These are phyloP conservation scores for Cottus gobio DNA, from an alignment of 2,113 vertebrate genomes.

Conservation along the genomic window DNA sequence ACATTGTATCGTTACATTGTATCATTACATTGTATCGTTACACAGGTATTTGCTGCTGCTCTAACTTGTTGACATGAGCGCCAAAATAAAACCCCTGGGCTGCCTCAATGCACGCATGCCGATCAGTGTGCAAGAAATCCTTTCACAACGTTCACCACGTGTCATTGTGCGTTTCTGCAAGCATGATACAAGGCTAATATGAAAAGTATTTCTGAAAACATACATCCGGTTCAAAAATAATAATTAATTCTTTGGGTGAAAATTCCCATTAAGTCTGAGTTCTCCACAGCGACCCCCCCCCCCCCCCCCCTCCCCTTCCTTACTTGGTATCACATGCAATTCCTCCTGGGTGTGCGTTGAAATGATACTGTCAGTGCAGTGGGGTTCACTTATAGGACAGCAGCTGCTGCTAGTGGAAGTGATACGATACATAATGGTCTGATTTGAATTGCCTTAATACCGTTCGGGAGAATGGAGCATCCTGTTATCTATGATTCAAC, in stretches of 20 bases:
- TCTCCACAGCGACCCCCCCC: neutral
- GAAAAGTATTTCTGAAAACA: neutral
- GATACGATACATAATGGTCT: slow-evolving; percentile 21
- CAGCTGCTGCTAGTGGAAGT: slow-evolving; percentile 5
- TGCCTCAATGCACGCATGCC: too few species aligned
- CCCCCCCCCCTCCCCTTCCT: neutral
- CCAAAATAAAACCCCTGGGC: too few species aligned
- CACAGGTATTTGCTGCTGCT: too few species aligned
- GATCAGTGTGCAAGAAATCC: neutral
- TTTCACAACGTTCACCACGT: neutral
- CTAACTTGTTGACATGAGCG: too few species aligned
- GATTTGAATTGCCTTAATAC: slow-evolving; percentile 35
- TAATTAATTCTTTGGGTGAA: neutral
- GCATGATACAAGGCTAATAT: neutral
- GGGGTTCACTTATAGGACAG: slow-evolving; percentile 49
- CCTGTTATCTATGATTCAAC: slow-evolving; percentile 44
- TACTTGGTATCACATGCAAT: neutral
- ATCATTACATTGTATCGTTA: too few species aligned
- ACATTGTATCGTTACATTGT: too few species aligned
- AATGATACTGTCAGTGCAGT: slow-evolving; percentile 19
- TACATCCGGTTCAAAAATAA: neutral
- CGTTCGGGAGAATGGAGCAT: slow-evolving; percentile 18
- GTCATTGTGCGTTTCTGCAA: neutral
- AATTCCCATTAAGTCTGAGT: neutral
- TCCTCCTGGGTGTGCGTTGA: neutral